These are phyloP conservation scores for Silurus asotus DNA, from an alignment of 2,113 vertebrate species.

Conservation along the genomic window DNA sequence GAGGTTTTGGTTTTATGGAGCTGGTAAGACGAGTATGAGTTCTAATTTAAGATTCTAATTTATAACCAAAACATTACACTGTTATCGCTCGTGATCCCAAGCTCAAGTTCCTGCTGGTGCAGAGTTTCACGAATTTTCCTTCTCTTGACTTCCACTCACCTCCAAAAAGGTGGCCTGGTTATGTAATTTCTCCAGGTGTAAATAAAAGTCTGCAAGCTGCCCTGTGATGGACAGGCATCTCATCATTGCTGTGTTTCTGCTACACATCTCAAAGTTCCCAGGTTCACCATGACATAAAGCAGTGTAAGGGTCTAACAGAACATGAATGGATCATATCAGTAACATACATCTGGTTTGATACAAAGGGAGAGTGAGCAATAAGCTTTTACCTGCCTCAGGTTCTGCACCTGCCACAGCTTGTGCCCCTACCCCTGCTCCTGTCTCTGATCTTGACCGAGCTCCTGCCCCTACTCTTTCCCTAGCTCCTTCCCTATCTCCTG, in stretches of 20 bases:
- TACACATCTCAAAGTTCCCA: neutral
- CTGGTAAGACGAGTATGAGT: neutral
- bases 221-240: neutral
- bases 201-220: neutral
- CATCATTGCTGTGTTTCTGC: neutral
- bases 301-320: neutral
- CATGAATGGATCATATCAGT: neutral
- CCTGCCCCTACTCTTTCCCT: too few species aligned
- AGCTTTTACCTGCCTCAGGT: neutral
- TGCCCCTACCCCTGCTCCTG: neutral
- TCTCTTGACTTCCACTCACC: neutral
- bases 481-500: too few species aligned
- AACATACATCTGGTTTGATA: neutral
- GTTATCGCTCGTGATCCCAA: too few species aligned
- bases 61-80: neutral
- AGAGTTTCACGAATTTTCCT: neutral
- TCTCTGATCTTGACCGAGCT: neutral
- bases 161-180: neutral
- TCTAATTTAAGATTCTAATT: neutral
- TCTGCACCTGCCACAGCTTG: too few species aligned
- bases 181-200: neutral
- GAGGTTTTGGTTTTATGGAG: neutral
- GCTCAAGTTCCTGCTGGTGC: neutral
- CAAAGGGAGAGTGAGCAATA: too few species aligned
- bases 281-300: neutral